These are phyloP conservation scores for Drosophila chauvacae DNA, from an alignment of 1,140 invertebrate species.

Conservation along the genomic window DNA sequence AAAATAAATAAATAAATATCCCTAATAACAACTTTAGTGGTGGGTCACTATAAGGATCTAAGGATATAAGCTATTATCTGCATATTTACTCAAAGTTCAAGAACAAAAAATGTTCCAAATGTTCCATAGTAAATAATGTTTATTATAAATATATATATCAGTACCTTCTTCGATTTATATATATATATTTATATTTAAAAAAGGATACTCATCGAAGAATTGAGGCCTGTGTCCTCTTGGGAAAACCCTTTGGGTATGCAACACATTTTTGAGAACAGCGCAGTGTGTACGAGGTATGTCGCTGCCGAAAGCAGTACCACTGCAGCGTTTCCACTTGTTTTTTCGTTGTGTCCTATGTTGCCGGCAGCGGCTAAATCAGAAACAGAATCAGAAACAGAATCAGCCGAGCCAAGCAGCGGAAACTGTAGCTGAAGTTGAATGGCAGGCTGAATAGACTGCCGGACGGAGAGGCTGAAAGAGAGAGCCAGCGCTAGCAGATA, in stretches of 20 bases:
- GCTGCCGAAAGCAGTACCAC: neutral
- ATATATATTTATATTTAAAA: neutral
- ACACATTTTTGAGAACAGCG: neutral
- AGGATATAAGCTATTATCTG: neutral
- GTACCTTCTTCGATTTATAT: no score
- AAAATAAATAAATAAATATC: neutral
- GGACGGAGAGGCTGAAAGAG: conserved; percentile 16
- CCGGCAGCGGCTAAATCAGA: conserved; percentile 54
- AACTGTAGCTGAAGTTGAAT: conserved; percentile 64
- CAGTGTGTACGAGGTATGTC: conserved; percentile 5
- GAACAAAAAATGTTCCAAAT: no score
- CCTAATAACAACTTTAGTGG: neutral
- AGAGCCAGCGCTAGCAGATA: conserved; percentile 12
- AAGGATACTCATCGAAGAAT: neutral
- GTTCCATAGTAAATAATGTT: neutral
- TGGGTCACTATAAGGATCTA: no score
- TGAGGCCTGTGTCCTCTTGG: neutral
- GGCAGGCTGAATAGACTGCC: conserved; percentile 49
- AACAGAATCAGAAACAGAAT: conserved; percentile 58
- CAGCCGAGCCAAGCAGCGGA: conserved; percentile 34
- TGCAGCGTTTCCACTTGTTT: conserved; percentile 9
- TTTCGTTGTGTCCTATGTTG: conserved; percentile 22
- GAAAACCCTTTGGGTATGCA: neutral
- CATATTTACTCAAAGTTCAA: neutral
- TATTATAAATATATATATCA: neutral